Base-by-base conservation (phyloP, 2,888 invertebrate species). In the Salticus scenicus region DNA sequence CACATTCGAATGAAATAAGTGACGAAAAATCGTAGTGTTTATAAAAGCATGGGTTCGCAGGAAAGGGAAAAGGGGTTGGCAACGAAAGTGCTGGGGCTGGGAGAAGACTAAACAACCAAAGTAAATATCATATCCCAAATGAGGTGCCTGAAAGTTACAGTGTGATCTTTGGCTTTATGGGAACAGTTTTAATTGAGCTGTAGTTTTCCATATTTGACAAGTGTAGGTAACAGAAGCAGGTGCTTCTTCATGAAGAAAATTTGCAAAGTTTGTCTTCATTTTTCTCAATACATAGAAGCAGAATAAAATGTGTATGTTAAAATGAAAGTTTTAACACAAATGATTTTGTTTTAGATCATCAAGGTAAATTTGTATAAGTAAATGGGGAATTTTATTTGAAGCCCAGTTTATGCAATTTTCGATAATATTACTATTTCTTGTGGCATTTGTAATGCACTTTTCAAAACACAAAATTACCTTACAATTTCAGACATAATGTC, bases 41-140 rank as follows among this genome's bases (percentile, higher is more conserved):
- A 83, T 77, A 67, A 71, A 71, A 67, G 71, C 30, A 14, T 20
- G 37, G 70, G 70, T 14, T 24, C 42, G 10, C 42, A 10, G 70
- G 42, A 42, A 42, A 28, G 42, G 77, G 76, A 77, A 83, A 76
- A 47, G 69, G 76, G 70, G 47, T 67, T 64, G 64, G 66, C 71
- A 67, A 83, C 73, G 83, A 83, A 83, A 83, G 83, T 83, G 77
- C 76, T 72, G 31, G 57, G 72, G 57, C 20, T 33, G 57, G 72
- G 79, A 76, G 82, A 71, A 51, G 66, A 30, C 72, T 73, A 77
- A 83, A 83, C 77, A 83, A 83, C 77, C 72, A 83, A 57, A n/a
- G 57, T 72, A 77, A 83, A 83, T 77, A 83, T 67, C 64, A 82
- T 82, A 75, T 67, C 33, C 71, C 24, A 30, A 33, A 64, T 64